Evolutionary conservation across 2,797 vertebrate genomes (phyloP), one percentile per base, ranked within the genome.

Genomic region (Myripristis jacobus): DNA sequence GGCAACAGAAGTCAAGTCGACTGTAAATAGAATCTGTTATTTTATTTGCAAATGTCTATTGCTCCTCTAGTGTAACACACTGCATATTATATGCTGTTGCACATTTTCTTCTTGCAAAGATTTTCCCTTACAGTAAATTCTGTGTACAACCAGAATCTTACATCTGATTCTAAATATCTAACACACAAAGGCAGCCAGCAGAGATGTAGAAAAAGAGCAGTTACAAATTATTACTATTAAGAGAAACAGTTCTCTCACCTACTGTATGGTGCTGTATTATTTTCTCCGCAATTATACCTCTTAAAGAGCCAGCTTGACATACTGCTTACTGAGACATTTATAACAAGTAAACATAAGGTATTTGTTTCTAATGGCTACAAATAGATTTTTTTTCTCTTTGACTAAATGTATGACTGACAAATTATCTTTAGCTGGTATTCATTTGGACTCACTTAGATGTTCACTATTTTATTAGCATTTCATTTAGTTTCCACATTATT

Each of bases 31-130:
- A 87, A 80, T 79, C 77, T 81, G 77, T 64, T 83, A 79, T 77
- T 81, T 79, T 88, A 70, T 84, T 88, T 80, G 77, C 81, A 66
- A 76, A 88, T 75, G 70, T 64, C 68, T n/a, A n/a, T n/a, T 75
- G 36, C 47, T 54, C 34, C 73, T 64, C 61, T 66, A 29, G 69
- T 54, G 73, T 68, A 59, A 71, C 57, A 53, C 48, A 47, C 52
- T 60, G n/a, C n/a, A 4, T 64, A 61, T 77, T 19, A 52, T 11
- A 18, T 43, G 34, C 59, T 31, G 36, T 66, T 66, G n/a, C 53
- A 64, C 50, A 18, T 70, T 79, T 66, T 15, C 36, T 44, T 61
- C 29, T 60, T 47, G 66, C 54, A 69, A 46, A 57, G 19, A 68
- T n/a, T 58, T 68, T 60, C 25, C 19, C 64, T 21, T 65, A 61